phyloP scores from a whole-genome alignment of 2,888 invertebrate species.

The Cataglyphis albicans region DNA sequence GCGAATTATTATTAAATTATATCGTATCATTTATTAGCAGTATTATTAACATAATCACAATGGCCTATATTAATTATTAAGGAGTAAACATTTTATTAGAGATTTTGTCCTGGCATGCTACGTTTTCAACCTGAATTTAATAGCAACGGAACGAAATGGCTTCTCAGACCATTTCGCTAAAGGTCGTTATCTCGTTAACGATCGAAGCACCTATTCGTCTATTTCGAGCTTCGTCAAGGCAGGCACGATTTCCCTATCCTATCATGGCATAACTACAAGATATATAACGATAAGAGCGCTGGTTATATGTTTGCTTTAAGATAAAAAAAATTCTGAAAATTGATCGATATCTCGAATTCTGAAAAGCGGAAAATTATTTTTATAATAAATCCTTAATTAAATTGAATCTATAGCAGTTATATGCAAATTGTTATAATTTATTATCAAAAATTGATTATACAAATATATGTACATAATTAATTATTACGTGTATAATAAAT shows the following conservation, averaged over 20 bases:
- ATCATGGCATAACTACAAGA: conserved; percentile 14
- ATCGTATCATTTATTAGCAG: conserved; percentile 49
- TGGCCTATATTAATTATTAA: conserved; percentile 61
- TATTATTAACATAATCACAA: conserved; percentile 57
- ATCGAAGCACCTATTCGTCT: conserved; percentile 66
- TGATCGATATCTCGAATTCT: not conserved
- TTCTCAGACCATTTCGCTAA: conserved; percentile 63
- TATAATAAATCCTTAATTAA: not conserved
- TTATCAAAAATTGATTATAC: not conserved
- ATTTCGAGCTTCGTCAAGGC: conserved; percentile 67
- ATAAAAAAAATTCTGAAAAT: not conserved
- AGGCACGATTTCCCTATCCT: conserved; percentile 23
- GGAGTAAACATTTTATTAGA: conserved; percentile 67
- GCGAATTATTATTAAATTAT: conserved; percentile 37
- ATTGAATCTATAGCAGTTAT: not conserved
- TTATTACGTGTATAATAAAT: not conserved
- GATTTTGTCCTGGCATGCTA: conserved; percentile 38
- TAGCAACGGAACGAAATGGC: conserved; percentile 58
- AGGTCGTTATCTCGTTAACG: conserved; percentile 74
- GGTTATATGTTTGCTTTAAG: not conserved
- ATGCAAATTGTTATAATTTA: not conserved
- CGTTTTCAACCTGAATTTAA: conserved; percentile 65
- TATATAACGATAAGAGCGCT: not conserved
- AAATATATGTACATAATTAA: no score
- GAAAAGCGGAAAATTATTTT: not conserved